Evolutionary conservation across 2,797 vertebrate species (phyloP).

Genomic region (Spinus pinus): DNA sequence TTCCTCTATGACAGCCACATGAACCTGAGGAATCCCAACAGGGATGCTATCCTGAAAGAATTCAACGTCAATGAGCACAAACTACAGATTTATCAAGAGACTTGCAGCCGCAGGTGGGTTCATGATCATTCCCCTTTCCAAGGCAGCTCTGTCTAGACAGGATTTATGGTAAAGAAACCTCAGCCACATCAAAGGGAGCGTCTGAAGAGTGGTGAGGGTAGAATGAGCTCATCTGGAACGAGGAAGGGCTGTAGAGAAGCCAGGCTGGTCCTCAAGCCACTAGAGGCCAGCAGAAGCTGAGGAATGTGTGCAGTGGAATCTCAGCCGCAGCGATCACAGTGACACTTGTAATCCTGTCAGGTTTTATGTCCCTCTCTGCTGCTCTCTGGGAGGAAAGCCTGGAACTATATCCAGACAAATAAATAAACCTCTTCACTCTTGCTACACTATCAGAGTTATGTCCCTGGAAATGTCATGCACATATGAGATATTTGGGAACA

Average conservation of each 20-base stretch:
- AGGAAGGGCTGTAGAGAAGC: neutral
- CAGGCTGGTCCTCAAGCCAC: neutral
- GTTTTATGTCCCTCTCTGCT: neutral
- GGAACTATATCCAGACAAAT: neutral
- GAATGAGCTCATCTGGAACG: neutral
- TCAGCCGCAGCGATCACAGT: neutral
- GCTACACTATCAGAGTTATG: neutral
- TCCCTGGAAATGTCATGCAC: neutral
- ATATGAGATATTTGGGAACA: neutral
- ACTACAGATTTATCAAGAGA: slow-evolving; percentile 78
- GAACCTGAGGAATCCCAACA: slow-evolving; percentile 74
- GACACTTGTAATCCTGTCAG: neutral
- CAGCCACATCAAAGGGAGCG: neutral
- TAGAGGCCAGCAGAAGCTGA: slow-evolving; percentile 55
- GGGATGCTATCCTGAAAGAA: slow-evolving; percentile 81
- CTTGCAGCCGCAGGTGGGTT: slow-evolving; percentile 79
- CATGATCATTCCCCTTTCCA: neutral
- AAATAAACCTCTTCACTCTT: neutral
- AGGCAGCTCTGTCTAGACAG: neutral
- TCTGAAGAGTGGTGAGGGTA: neutral
- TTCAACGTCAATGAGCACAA: slow-evolving; percentile 81
- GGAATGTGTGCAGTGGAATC: neutral
- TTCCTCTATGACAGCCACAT: slow-evolving; percentile 87
- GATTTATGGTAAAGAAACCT: neutral
- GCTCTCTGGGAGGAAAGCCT: neutral